A percentile compares a stretch with the other conserved stretches of the same genome.
These are phyloP conservation scores for Tetramorium alpestre DNA, from an alignment of 1,140 invertebrate genomes.

Conservation along the genomic window DNA sequence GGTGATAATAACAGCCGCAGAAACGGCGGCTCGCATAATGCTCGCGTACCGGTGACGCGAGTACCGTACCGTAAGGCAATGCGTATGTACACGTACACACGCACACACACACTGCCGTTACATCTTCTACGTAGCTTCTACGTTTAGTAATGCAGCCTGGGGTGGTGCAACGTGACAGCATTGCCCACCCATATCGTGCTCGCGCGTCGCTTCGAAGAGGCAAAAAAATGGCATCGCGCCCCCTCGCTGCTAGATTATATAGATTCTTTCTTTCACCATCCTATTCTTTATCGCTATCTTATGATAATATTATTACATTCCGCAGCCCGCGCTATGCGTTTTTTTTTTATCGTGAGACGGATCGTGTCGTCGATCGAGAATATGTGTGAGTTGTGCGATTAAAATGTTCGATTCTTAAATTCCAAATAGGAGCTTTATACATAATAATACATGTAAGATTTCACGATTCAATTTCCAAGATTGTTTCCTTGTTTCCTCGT, in stretches of 20 bases:
- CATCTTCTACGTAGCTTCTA: slow-evolving; percentile 64
- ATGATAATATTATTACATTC: slow-evolving; percentile 71
- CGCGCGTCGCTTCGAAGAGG: slow-evolving; percentile 21
- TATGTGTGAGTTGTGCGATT: neutral
- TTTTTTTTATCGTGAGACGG: neutral
- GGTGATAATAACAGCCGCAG: slow-evolving; percentile 76
- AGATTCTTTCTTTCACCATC: slow-evolving; percentile 68
- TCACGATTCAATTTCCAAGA: neutral
- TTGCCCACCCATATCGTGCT: slow-evolving; percentile 70
- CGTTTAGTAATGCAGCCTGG: slow-evolving; percentile 58
- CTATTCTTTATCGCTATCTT: slow-evolving; percentile 68
- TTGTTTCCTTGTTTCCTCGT: neutral
- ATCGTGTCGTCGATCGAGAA: slow-evolving; percentile 1
- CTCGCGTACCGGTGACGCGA: slow-evolving; percentile 59
- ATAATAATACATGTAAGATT: neutral
- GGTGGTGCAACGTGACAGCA: slow-evolving; percentile 52
- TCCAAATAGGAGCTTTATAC: neutral
- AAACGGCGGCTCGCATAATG: slow-evolving; percentile 64
- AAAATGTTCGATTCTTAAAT: neutral
- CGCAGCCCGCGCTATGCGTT: neutral
- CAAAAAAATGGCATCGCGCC: slow-evolving; percentile 61
- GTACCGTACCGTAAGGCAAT: slow-evolving; percentile 50
- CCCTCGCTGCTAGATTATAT: slow-evolving; percentile 69
- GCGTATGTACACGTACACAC: neutral
- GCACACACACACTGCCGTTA: slow-evolving; percentile 14